These are phyloP conservation scores for Drosophila ironensis DNA, from an alignment of 1,140 invertebrate genomes.

Conservation along the genomic window DNA sequence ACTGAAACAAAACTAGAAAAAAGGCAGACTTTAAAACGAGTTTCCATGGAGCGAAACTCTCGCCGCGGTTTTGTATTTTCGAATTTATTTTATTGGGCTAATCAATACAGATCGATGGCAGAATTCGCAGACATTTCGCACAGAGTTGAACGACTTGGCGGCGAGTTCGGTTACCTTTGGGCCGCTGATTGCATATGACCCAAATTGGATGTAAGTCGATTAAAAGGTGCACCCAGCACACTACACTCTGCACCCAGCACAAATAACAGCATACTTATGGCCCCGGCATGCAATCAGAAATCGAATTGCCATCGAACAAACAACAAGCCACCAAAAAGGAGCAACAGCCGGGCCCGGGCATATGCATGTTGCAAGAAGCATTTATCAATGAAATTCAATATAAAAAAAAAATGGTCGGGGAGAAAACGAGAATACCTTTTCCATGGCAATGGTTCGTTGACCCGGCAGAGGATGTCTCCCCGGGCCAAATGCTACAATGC, in stretches of 20 bases:
- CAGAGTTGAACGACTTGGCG: conserved; percentile 67
- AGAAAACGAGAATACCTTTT: conserved; percentile 10
- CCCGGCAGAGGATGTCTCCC: conserved; percentile 28
- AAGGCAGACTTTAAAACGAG: conserved; percentile 32
- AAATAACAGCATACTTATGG: conserved; percentile 13
- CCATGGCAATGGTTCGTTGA: conserved; percentile 29
- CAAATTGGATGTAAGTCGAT: conserved; percentile 69
- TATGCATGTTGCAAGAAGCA: conserved; percentile 56
- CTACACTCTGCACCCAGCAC: too few species aligned
- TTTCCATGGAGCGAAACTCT: conserved; percentile 35
- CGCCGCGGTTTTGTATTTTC: background rate
- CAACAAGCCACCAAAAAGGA: conserved; percentile 34
- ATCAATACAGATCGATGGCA: conserved; percentile 56
- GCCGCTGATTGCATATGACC: conserved; percentile 63
- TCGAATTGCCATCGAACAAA: conserved; percentile 76
- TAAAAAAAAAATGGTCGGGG: too few species aligned
- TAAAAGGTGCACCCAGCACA: conserved; percentile 16
- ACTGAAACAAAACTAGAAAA: conserved; percentile 25
- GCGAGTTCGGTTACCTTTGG: conserved; percentile 46
- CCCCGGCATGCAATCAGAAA: conserved; percentile 61
- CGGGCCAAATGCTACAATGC: conserved; percentile 26
- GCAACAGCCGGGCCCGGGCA: conserved; percentile 22
- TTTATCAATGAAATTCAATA: conserved; percentile 72
- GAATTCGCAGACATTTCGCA: conserved; percentile 31
- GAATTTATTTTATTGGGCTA: conserved; percentile 10